Percentiles rank a stretch among this genome's conserved stretches.
These are phyloP conservation scores for Cricetomys ansorgei DNA, from an alignment of 2,113 vertebrate genomes.

Conservation along the genomic window DNA sequence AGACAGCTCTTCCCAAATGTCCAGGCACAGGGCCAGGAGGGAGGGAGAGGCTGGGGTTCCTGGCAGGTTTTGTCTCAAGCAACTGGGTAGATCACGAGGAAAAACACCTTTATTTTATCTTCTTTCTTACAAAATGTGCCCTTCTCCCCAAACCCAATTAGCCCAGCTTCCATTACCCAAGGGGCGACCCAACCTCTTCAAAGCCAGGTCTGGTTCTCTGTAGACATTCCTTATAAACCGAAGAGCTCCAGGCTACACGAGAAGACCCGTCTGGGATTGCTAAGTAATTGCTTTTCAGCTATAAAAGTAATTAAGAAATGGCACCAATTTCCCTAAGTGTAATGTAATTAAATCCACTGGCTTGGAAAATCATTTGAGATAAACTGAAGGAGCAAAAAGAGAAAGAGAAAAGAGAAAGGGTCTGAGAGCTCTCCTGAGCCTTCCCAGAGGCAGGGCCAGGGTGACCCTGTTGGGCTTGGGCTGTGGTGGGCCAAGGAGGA, in stretches of 20 bases:
- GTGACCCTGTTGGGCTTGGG: not conserved
- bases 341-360: conserved; percentile 78
- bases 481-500: fast-evolving
- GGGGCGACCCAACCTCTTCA: not conserved
- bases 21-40: not conserved
- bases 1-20: fast-evolving
- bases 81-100: not conserved
- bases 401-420: conserved; percentile 14
- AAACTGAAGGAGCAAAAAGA: conserved; percentile 30
- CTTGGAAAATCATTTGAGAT: conserved; percentile 71
- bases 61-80: not conserved
- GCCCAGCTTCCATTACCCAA: not conserved
- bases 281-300: conserved; percentile 81
- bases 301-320: conserved; percentile 81
- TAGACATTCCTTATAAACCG: not conserved
- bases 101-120: not conserved
- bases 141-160: conserved; percentile 22
- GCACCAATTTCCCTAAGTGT: conserved; percentile 79
- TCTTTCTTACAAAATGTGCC: not conserved
- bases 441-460: not conserved
- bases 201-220: not conserved
- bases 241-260: conserved; percentile 55
- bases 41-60: not conserved
- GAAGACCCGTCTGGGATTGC: conserved; percentile 60
- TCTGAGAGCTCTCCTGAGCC: not conserved